Conservation (phyloP, 2,888 invertebrate genomes). For the Euclidia mi region DNA sequence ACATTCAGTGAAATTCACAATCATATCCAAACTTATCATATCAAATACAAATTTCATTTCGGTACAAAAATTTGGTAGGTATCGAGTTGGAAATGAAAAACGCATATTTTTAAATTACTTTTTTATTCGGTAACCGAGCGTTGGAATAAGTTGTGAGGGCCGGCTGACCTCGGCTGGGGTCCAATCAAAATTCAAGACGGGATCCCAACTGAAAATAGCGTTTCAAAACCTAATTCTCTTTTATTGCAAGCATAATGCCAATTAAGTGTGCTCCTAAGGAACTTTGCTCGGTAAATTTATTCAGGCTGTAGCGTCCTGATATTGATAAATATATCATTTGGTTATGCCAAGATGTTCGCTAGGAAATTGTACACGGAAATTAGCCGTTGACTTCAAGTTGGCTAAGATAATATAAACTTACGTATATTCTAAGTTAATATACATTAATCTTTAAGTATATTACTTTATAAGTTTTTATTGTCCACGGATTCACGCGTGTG, state of each 20-base stretch:
- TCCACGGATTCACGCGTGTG: no score
- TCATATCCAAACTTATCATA: neutral
- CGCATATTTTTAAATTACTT: conserved; percentile 30
- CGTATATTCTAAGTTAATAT: no score
- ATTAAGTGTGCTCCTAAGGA: conserved; percentile 53
- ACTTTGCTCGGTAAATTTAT: conserved; percentile 34
- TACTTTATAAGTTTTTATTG: no score
- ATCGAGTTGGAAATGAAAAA: conserved; percentile 4
- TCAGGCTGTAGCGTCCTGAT: conserved; percentile 10
- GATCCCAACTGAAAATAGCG: conserved; percentile 63
- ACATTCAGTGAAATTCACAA: neutral
- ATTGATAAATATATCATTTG: conserved; percentile 24
- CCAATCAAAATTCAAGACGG: conserved; percentile 71
- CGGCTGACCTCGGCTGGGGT: conserved; percentile 14
- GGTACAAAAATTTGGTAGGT: neutral
- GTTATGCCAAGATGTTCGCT: conserved; percentile 11
- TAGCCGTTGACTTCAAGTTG: no score
- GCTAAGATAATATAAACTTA: no score
- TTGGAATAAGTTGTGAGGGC: conserved; percentile 26
- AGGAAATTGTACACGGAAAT: neutral
- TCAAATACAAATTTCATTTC: neutral
- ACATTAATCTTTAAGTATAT: no score
- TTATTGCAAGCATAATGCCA: conserved; percentile 65
- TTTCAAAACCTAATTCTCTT: conserved; percentile 65
- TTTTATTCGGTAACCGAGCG: conserved; percentile 14